These are phyloP conservation scores for Syngnathus floridae DNA, from an alignment of 2,113 vertebrate genomes.

Conservation along the genomic window DNA sequence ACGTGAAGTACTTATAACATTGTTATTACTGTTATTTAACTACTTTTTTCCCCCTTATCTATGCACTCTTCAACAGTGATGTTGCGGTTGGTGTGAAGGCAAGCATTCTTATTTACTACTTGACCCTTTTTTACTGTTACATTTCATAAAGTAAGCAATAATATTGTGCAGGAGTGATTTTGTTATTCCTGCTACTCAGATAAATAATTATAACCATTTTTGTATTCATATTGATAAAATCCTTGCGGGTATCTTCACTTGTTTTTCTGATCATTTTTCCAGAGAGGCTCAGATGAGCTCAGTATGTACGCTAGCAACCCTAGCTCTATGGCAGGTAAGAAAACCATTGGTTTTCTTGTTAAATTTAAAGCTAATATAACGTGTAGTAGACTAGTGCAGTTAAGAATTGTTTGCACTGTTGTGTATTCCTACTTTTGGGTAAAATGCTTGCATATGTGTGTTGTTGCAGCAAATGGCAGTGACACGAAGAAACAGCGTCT, in stretches of 20 bases:
- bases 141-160: background rate
- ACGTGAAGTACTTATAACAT: background rate
- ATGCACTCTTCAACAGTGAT: conserved; percentile 46
- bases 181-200: background rate
- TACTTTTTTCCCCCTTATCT: background rate
- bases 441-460: background rate
- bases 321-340: conserved; percentile 87
- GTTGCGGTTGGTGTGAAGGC: conserved; percentile 67
- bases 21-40: background rate
- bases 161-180: background rate
- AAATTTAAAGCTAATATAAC: background rate
- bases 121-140: background rate
- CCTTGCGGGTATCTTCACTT: background rate
- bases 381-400: background rate
- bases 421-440: background rate
- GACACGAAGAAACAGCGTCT: conserved; percentile 97
- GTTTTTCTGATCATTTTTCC: background rate
- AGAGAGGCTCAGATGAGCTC: conserved; percentile 99
- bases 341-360: background rate
- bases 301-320: conserved; percentile 89
- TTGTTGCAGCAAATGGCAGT: conserved; percentile 84
- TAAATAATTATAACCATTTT: background rate
- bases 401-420: background rate
- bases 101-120: conserved; percentile 11
- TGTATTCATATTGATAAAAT: background rate